Percentiles rank a stretch among this genome's conserved stretches.
phyloP scores from a whole-genome alignment of 64 coral and sea anemone genomes.

The Actinia equina region DNA sequence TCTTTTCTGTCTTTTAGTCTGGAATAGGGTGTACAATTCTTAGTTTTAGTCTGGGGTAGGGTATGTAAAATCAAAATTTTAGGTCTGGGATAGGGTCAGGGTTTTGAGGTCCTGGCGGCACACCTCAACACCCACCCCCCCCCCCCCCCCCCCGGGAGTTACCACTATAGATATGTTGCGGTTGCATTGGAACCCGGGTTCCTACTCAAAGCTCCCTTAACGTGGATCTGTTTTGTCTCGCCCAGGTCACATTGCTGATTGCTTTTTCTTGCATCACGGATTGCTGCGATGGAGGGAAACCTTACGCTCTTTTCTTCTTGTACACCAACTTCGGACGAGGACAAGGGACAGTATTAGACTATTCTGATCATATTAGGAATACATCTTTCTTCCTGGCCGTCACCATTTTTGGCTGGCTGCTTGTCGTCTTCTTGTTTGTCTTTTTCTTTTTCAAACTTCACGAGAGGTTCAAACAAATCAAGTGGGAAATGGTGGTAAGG shows the following conservation, averaged over 20 bases:
- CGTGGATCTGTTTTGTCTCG: not conserved
- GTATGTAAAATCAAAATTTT: too few relatives aligned
- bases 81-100: too few relatives aligned
- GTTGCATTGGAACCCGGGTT: too few relatives aligned
- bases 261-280: not conserved
- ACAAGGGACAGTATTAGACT: not conserved
- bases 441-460: not conserved
- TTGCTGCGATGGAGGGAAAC: not conserved
- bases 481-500: not conserved
- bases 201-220: too few relatives aligned
- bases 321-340: too few relatives aligned
- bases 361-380: not conserved
- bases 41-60: too few relatives aligned
- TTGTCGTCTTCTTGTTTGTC: not conserved
- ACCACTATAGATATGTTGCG: too few relatives aligned
- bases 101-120: too few relatives aligned
- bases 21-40: too few relatives aligned
- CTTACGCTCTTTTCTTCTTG: not conserved
- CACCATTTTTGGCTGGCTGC: not conserved
- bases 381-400: not conserved
- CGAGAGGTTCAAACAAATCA: not conserved
- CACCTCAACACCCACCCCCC: too few relatives aligned
- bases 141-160: too few relatives aligned
- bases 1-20: too few relatives aligned
- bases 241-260: not conserved